Base-by-base conservation (phyloP, 53 echinoderm and acorn worm genomes). In the Hippasteria phrygiana region DNA sequence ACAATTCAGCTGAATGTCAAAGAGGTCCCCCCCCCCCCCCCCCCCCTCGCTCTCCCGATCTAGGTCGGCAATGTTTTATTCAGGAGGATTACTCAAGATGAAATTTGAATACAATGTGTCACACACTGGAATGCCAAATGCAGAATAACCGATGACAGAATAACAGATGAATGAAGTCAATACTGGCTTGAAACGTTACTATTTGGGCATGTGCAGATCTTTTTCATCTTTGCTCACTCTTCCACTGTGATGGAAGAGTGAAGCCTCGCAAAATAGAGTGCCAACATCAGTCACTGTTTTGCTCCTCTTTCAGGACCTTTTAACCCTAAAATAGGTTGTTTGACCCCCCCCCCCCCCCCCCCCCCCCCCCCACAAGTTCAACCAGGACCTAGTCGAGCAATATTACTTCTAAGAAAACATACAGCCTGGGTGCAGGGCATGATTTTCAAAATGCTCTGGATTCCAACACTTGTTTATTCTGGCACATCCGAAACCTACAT, bases 391-490 rank as follows among this genome's bases (percentile, higher is more conserved):
- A 59, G 26, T 59, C 59, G 26, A 26, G 59, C 8, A 59, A 59
- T 59, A 59, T 18, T 22, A 59, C 59, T 24, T 22, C 59, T 59
- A 59, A 66, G 67, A 66, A 33, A 66, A 66, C 67, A 66, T 13
- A 66, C 2, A 34, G 33, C 32, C 33, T 3, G 67, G 67, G 1
- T 66, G 35, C 33, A 2, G n/a, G n/a, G n/a, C 16, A 8, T 7
- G 13, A 66, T 16, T 35, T 66, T 6, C 67, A 35, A 29, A 33
- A n/a, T n/a, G 26, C 59, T 9, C 59, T 3, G 59, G 59, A 59
- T 59, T n/a, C 59, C n/a, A 2, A 51, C 5, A 59, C 18, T 24
- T 59, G 26, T 59, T 59, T 59, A 59, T 24, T 26, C 59, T 59
- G 59, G 59, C 59, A 59, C 26, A 17, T 59, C 26, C 59, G n/a